phyloP scores from a whole-genome alignment of 1,140 invertebrate species.

The Melitaea cinxia region DNA sequence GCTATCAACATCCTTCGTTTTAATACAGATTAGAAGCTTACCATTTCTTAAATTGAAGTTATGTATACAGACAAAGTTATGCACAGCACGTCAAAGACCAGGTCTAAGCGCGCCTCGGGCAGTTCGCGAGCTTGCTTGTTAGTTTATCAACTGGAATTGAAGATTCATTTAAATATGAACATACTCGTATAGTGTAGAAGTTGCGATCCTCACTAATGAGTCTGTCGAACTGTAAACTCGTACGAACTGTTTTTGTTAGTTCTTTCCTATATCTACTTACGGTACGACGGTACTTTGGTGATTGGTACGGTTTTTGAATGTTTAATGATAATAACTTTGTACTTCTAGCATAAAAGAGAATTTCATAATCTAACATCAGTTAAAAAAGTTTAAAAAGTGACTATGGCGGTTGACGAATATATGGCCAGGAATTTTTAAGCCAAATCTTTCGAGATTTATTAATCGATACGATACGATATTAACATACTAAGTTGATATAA shows the following conservation, averaged over 20 bases:
- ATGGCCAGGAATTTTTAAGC: no score
- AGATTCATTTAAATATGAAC: conserved; percentile 9
- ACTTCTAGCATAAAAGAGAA: no score
- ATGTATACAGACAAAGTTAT: background rate
- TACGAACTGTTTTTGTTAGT: background rate
- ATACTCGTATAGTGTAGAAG: background rate
- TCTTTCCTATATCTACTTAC: background rate
- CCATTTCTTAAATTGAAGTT: conserved; percentile 2
- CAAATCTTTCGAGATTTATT: no score
- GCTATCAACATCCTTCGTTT: background rate
- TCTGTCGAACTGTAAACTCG: background rate
- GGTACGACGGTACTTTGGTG: no score
- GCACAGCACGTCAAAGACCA: background rate
- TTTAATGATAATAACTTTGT: no score
- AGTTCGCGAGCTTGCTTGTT: conserved; percentile 9
- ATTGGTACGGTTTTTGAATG: no score
- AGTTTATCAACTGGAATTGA: conserved; percentile 13
- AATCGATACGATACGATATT: no score
- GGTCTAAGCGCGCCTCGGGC: background rate
- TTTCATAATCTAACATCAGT: no score
- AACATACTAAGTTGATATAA: no score
- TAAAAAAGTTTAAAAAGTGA: no score
- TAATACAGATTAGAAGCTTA: background rate
- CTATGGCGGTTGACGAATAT: no score
- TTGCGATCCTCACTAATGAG: conserved; percentile 4